Evolutionary conservation across 2,888 invertebrate species (phyloP).

Genomic region (Merodon equestris): DNA sequence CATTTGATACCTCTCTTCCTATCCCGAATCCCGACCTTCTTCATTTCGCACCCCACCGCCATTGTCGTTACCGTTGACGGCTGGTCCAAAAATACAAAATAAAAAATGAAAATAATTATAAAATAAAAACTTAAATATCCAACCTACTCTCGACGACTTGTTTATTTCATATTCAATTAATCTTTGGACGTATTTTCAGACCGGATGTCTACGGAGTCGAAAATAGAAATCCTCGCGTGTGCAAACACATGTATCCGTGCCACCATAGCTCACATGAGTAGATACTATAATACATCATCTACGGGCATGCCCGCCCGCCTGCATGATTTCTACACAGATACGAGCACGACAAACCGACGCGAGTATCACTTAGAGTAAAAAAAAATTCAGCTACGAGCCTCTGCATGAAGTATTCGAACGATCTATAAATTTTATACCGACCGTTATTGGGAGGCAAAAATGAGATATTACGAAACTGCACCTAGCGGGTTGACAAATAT

Average conservation of each 20-base stretch:
- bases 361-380: too few relatives aligned
- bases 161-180: slow-evolving; percentile 69
- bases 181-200: slow-evolving; percentile 69
- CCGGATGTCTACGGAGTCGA: slow-evolving; percentile 70
- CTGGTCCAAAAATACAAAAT: slow-evolving; percentile 45
- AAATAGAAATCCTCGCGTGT: slow-evolving; percentile 64
- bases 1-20: slow-evolving; percentile 51
- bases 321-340: neutral
- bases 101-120: slow-evolving; percentile 55
- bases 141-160: slow-evolving; percentile 69
- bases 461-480: slow-evolving; percentile 49
- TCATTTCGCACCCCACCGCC: neutral
- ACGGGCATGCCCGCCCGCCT: slow-evolving; percentile 4
- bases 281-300: slow-evolving; percentile 15
- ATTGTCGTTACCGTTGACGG: neutral
- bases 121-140: slow-evolving; percentile 63
- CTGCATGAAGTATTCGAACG: slow-evolving; percentile 5
- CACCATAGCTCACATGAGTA: neutral
- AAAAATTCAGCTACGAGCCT: neutral
- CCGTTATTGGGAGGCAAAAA: neutral
- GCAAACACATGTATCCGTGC: slow-evolving; percentile 2
- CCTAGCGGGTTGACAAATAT: slow-evolving; percentile 55
- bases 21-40: neutral
- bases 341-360: neutral
- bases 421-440: slow-evolving; percentile 52